A percentile compares a stretch with the other conserved stretches of the same genome.
phyloP scores from a whole-genome alignment of 2,113 vertebrate genomes.

The Mesembrinibis cayennensis region DNA sequence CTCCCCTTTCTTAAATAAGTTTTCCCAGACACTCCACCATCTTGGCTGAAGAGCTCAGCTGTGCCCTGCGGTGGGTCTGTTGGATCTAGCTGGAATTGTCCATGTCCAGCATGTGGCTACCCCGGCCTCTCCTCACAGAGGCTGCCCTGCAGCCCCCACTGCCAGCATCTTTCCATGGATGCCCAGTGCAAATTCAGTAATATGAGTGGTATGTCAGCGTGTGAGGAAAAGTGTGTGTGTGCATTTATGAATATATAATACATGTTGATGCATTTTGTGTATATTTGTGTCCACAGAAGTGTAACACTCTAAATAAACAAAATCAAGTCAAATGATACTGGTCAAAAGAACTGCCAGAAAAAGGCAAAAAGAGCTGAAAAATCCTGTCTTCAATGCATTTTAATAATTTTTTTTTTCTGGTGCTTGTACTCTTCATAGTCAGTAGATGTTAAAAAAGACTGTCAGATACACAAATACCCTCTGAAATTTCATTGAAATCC shows the following conservation, averaged over 20 bases:
- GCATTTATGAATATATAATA: neutral
- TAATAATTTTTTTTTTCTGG: neutral
- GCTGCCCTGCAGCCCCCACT: neutral
- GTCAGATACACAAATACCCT: neutral
- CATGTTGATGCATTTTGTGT: neutral
- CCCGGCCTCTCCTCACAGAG: neutral
- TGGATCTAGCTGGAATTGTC: neutral
- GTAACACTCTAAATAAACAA: neutral
- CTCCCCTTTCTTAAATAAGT: neutral
- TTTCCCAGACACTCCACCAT: neutral
- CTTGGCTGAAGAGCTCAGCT: neutral
- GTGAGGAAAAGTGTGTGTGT: neutral
- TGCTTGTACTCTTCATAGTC: neutral
- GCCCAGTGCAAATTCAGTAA: neutral
- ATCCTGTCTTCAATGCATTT: neutral
- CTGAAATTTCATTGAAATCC: neutral
- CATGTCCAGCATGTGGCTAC: neutral
- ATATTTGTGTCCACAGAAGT: neutral
- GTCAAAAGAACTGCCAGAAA: neutral
- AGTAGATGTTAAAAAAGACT: neutral
- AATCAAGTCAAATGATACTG: neutral
- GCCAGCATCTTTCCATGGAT: neutral
- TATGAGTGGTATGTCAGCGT: neutral
- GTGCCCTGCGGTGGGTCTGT: rapidly evolving
- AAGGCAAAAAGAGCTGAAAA: neutral